Evolutionary conservation across 1,140 invertebrate species (phyloP), one percentile per base, ranked within the genome.

Genomic region (Panonychus citri): DNA sequence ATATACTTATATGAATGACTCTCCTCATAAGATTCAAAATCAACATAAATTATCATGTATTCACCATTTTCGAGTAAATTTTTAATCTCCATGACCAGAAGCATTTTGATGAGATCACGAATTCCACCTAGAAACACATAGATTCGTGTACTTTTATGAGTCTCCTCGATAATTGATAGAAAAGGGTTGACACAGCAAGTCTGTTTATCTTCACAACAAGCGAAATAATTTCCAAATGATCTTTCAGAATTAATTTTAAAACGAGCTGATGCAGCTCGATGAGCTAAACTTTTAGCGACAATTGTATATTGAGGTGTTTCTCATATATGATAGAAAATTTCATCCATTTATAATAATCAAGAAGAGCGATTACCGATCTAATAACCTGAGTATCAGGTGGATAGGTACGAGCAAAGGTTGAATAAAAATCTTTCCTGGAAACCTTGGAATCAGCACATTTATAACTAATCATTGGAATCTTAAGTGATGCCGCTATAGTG

Each of bases 381-480:
- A 86, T 88, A 25, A 93, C 85, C 77, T 90, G 86, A 39, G 80
- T 85, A 63, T 90, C 84, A 19, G 88, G 86, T 21, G 90, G 89
- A 69, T 90, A 87, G 13, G 90, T 89, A 66, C 91, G 76, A 10
- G 85, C 85, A 70, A 96, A 95, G 34, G 88, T 95, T 59, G 82
- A 80, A 65, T 89, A 82, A 55, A 68, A 67, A n/a, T 57, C 55
- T 61, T 74, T 74, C 56, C 77, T 74, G n/a, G 85, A 87, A 12
- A 85, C 83, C 69, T 79, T 80, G 65, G 83, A 78, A 70, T 91
- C 86, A 5, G 85, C 82, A 73, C 89, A 94, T 84, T 87, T 89
- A 72, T 95, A 94, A 65, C 88, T 91, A 67, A 97, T 90, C 84
- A 97, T 94, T 28, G 91, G 89, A 67, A 94, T 77, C 71, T 97